phyloP scores from a whole-genome alignment of 53 echinoderm and acorn worm species.

The Holothuria leucospilota region DNA sequence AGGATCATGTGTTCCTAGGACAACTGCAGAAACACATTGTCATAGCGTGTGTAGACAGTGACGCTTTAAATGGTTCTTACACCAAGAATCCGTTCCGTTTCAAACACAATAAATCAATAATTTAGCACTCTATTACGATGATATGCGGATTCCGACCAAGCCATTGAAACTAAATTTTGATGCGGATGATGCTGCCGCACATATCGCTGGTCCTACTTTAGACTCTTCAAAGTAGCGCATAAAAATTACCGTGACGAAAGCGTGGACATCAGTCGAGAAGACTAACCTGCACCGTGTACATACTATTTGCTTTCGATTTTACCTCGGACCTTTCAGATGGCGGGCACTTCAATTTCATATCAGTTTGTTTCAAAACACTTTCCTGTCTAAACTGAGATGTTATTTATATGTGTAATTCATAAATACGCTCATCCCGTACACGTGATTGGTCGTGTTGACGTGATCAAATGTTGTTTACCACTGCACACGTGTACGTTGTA shows the following conservation, averaged over 20 bases:
- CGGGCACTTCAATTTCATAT: conserved; percentile 61
- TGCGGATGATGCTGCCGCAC: conserved; percentile 1
- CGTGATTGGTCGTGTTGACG: too few relatives aligned
- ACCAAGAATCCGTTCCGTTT: conserved; percentile 72
- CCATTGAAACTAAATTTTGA: conserved; percentile 44
- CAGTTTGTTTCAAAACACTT: too few relatives aligned
- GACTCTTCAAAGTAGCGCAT: conserved; percentile 26
- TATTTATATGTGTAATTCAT: too few relatives aligned
- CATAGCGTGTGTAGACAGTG: conserved; percentile 54
- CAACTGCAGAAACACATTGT: conserved; percentile 66
- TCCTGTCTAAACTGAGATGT: too few relatives aligned
- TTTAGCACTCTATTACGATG: conserved; percentile 46
- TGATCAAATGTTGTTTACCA: too few relatives aligned
- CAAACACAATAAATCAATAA: conserved; percentile 42
- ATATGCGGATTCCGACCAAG: conserved; percentile 41
- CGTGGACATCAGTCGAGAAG: conserved; percentile 42
- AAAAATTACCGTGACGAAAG: conserved; percentile 49
- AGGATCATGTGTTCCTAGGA: conserved; percentile 56
- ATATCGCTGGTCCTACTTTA: conserved; percentile 33
- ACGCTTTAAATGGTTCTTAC: conserved; percentile 63
- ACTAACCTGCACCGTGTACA: conserved; percentile 47
- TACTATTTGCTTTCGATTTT: conserved; percentile 54
- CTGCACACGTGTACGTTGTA: too few relatives aligned
- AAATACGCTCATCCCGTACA: too few relatives aligned
- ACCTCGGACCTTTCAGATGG: conserved; percentile 55